Base-by-base conservation (phyloP, 2,888 invertebrate species). In the Habrosyne pyritoides region DNA sequence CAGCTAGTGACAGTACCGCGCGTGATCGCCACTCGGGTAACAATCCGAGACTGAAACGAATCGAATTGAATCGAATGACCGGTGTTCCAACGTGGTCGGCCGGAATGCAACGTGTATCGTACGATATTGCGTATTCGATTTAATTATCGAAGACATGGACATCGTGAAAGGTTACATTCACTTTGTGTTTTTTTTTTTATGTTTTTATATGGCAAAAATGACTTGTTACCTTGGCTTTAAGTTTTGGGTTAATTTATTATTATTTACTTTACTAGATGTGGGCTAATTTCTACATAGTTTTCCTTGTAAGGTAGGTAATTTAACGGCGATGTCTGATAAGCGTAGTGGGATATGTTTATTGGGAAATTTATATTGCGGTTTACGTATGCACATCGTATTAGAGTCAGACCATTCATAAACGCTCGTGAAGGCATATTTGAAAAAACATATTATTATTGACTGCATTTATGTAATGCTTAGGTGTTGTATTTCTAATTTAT, bases 101-200 rank as follows among this genome's bases (percentile, higher is more conserved):
- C 18, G 42, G 42, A 42, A 42, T 42, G 50, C 50, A 28, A 49
- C 49, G 49, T 49, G 49, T 49, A 26, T 50, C 50, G 50, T 50
- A 50, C 50, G 50, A 50, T 50, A 28, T 28, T 30, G 50, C 50
- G 50, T 50, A 28, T 50, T 28, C 50, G 28, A 50, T 50, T 28
- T 28, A 50, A 28, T 50, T 49, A 50, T 14, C 50, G 50, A 50
- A 30, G 50, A 48, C 6, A 42, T 18, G 18, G 42, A 6, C 10
- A 48, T 50, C 28, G 50, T 50, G 50, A 50, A 50, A 50, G 50
- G 50, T 50, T 28, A 50, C 50, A 50, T 28, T 50, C 50, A 21
- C 50, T 50, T 50, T 26, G 8, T 8, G 3, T 28, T 49, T 28
- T 28, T 28, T 42, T 42, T n/a, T n/a, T n/a, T n/a, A n/a, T n/a